Percentiles rank a stretch among this genome's conserved stretches.
phyloP scores from a whole-genome alignment of 2,888 invertebrate species.

The Anagyrus pseudococci region DNA sequence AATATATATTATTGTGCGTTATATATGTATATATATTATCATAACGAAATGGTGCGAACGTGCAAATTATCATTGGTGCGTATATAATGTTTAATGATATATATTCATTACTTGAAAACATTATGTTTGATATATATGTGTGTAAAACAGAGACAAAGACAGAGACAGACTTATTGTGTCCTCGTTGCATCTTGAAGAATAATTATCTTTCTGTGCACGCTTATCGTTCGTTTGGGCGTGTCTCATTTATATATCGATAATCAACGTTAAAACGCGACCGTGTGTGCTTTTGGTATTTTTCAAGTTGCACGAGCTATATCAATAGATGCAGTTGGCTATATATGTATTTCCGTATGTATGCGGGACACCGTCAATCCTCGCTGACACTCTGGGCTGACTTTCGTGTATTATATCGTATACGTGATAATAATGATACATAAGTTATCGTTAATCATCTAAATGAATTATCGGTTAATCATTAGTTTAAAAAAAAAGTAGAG shows the following conservation, averaged over 20 bases:
- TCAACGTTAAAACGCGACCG: no score
- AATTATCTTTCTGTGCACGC: slow-evolving; percentile 1
- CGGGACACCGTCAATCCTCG: slow-evolving; percentile 36
- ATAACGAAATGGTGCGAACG: slow-evolving; percentile 36
- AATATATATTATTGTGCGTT: not conserved
- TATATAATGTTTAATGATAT: slow-evolving; percentile 32
- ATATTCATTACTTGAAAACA: slow-evolving; percentile 1
- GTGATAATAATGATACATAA: slow-evolving; percentile 18
- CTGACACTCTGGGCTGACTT: slow-evolving; percentile 38
- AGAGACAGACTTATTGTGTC: slow-evolving; percentile 39
- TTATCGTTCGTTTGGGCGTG: no score
- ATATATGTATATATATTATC: not conserved
- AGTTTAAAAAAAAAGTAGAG: no score
- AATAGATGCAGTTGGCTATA: slow-evolving; percentile 20
- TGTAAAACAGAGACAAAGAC: slow-evolving; percentile 40
- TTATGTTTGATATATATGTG: not conserved
- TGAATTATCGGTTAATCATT: no score
- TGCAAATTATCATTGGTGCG: slow-evolving; percentile 39
- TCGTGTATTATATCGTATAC: slow-evolving; percentile 15
- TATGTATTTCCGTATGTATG: not conserved
- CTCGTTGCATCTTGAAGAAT: slow-evolving; percentile 38
- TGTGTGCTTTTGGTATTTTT: slow-evolving; percentile 29
- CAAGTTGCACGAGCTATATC: slow-evolving; percentile 34
- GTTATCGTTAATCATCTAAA: no score
- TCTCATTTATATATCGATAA: no score